Evolutionary conservation across 2,797 vertebrate genomes (phyloP), one percentile per base, ranked within the genome.

Genomic region (Lacerta agilis): DNA sequence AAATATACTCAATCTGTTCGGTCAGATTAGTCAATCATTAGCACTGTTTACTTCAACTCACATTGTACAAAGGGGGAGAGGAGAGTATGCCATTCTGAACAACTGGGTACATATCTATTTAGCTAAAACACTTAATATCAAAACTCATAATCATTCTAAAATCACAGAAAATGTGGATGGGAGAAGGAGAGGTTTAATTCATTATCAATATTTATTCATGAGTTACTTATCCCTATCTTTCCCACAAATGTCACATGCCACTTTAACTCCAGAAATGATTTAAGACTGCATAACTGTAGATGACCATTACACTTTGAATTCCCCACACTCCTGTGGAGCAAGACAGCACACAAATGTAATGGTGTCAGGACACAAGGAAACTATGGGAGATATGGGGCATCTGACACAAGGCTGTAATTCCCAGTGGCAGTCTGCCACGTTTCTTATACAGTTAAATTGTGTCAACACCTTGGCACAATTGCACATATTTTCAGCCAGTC

Each of bases 161-260:
- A 0, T 67, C 0, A 0, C 27, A 77, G 76, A 76, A 91, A 36
- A 3, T 0, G 0, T 0, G 64, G 27, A 61, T 38, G 33, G 15
- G 9, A 8, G 64, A 87, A 43, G 64, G 8, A 86, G 90, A 88
- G 0, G 0, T 23, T 85, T 4, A 9, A 9, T 8, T 49, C 23
- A 77, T 43, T 79, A 69, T 45, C 41, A 76, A 36, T 20, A 58
- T 64, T 6, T n/a, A 81, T 72, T 81, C 20, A 61, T n/a, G 58
- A 67, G 67, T 4, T 36, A 8, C 5, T 67, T 36, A 11, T 49
- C 4, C 11, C 7, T n/a, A 15, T 8, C 41, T 36, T 66, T n/a
- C n/a, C 29, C 61, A 29, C 27, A 43, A 66, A 77, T 82, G 38
- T 36, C 5, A 79, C 5, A 11, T 23, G 18, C 36, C 18, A 33